Percentiles rank a stretch among this genome's conserved stretches.
Conservation (phyloP, 2,113 vertebrate genomes). For the Dasypus novemcinctus region DNA sequence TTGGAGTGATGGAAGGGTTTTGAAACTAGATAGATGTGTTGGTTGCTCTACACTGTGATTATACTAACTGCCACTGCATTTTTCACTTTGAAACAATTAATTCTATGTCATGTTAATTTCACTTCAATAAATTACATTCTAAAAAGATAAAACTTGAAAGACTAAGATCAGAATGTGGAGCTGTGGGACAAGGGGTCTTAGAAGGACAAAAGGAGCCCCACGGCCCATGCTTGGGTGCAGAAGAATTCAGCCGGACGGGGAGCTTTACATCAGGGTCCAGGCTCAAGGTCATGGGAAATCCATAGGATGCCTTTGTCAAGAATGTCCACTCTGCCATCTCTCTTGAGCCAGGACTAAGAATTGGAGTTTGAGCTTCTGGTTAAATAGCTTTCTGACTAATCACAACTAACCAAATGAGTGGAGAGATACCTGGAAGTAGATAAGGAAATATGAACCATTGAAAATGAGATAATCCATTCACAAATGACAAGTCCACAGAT, state of each 20-base stretch:
- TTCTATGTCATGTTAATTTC: too few relatives aligned
- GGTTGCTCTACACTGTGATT: too few relatives aligned
- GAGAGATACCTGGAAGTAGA: background rate
- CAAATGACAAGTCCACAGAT: slow-evolving; percentile 14
- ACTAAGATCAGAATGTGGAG: background rate
- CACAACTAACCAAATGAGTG: background rate
- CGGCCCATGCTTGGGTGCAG: background rate
- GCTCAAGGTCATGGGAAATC: background rate
- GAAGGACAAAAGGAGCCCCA: background rate
- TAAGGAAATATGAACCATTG: background rate
- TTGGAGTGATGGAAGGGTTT: too few relatives aligned
- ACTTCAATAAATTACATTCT: too few relatives aligned
- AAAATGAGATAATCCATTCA: background rate
- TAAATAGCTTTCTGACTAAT: slow-evolving; percentile 21
- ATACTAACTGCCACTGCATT: too few relatives aligned
- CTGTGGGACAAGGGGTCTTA: background rate
- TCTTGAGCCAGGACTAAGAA: background rate
- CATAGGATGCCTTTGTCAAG: background rate
- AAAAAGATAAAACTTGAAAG: background rate
- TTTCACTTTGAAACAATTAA: too few relatives aligned
- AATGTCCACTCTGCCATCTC: background rate
- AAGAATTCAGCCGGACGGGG: background rate
- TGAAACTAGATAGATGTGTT: too few relatives aligned
- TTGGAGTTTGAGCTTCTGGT: background rate
- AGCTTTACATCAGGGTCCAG: background rate